These are phyloP conservation scores for Acanthacorydalis orientalis DNA, from an alignment of 2,888 invertebrate genomes.

Conservation along the genomic window DNA sequence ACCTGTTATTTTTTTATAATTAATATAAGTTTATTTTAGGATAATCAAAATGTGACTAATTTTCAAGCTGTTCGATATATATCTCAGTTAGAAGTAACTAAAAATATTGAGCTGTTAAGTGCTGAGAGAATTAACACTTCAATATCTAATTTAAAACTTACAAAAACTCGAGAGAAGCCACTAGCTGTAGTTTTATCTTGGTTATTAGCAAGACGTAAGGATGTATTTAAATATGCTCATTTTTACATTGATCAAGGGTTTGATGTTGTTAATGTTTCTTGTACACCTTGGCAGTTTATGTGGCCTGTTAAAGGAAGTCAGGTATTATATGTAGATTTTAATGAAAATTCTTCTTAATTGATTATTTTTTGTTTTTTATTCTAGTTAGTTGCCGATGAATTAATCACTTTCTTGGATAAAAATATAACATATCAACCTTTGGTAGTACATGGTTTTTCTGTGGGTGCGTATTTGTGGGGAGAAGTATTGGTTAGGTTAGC, in stretches of 20 bases:
- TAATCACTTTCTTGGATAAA: slow-evolving; percentile 29
- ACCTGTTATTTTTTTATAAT: not conserved
- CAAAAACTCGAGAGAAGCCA: slow-evolving; percentile 28
- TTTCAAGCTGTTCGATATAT: slow-evolving; percentile 8
- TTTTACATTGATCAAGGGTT: slow-evolving; percentile 37
- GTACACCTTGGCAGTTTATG: slow-evolving; percentile 33
- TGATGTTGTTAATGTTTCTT: slow-evolving; percentile 33
- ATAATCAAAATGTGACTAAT: not conserved
- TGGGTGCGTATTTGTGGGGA: slow-evolving; percentile 40
- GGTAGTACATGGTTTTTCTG: slow-evolving; percentile 40
- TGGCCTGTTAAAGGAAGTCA: slow-evolving; percentile 34
- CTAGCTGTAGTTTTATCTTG: slow-evolving; percentile 35
- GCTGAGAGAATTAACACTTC: slow-evolving; percentile 18
- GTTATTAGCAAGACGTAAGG: slow-evolving; percentile 33
- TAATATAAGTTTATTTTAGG: too few species aligned
- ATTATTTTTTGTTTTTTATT: slow-evolving; percentile 6
- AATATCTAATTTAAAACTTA: slow-evolving; percentile 28
- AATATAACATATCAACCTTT: slow-evolving; percentile 28
- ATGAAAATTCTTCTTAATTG: not conserved
- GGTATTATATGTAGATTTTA: slow-evolving; percentile 9
- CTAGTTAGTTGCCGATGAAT: slow-evolving; percentile 29
- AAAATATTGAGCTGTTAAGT: slow-evolving; percentile 22
- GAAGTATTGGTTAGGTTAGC: slow-evolving; percentile 30
- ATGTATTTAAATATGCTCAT: slow-evolving; percentile 34
- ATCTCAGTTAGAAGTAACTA: slow-evolving; percentile 21